phyloP scores from a whole-genome alignment of 2,888 invertebrate genomes.

The Tachina lurida region DNA sequence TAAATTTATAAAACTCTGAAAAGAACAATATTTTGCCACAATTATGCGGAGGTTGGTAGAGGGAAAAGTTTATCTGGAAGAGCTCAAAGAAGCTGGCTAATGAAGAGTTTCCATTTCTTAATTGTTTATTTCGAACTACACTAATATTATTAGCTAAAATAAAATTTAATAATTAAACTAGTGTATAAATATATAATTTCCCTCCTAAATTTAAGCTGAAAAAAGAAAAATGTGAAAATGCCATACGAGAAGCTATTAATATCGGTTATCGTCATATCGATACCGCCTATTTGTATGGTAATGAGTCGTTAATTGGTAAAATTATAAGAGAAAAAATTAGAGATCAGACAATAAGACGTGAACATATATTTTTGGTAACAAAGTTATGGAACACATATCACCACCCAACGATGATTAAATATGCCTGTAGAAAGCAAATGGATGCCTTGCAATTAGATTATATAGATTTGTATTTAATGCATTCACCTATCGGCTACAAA shows the following conservation, averaged over 20 bases:
- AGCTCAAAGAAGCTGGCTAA: too few species aligned
- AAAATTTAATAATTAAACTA: too few species aligned
- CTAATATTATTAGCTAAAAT: too few species aligned
- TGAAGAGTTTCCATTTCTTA: too few species aligned
- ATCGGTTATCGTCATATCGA: conserved; percentile 89
- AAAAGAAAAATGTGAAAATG: conserved; percentile 86
- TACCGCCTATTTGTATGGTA: conserved; percentile 86
- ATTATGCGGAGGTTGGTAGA: too few species aligned
- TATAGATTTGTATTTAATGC: conserved; percentile 91
- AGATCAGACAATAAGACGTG: conserved; percentile 86
- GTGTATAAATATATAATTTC: not conserved
- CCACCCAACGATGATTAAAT: conserved; percentile 74
- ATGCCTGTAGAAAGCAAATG: conserved; percentile 85
- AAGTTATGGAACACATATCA: conserved; percentile 79
- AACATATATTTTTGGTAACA: conserved; percentile 87
- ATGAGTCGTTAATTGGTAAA: conserved; percentile 87
- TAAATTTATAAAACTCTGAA: too few species aligned
- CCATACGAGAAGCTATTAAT: conserved; percentile 88
- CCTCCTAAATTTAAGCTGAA: conserved; percentile 84
- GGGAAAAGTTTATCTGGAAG: too few species aligned
- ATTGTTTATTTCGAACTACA: too few species aligned
- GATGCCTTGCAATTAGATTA: conserved; percentile 87
- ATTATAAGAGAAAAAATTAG: conserved; percentile 85
- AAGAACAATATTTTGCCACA: too few species aligned
- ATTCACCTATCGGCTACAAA: conserved; percentile 89